Conservation (phyloP, 2,888 invertebrate genomes). For the Lasioglossum vierecki region DNA sequence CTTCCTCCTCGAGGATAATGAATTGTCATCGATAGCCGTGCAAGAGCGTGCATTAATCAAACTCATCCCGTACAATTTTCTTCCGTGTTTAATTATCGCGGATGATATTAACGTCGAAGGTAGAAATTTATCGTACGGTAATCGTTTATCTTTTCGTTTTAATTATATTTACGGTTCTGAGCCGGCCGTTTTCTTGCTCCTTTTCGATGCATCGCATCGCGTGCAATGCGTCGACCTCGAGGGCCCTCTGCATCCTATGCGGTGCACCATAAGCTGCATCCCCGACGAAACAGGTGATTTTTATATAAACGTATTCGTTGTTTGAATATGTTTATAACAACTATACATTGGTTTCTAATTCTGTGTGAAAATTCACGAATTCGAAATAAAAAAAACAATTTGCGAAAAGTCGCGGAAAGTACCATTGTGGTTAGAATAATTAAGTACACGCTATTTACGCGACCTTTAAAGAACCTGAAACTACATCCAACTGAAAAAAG, state of each 20-base stretch:
- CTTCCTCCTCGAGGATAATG: constrained; percentile 21
- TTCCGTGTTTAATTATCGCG: constrained; percentile 39
- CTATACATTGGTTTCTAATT: background rate
- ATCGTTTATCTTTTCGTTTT: background rate
- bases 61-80: constrained; percentile 33
- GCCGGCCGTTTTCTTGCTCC: background rate
- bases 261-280: background rate
- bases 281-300: background rate
- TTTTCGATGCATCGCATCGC: background rate
- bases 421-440: background rate
- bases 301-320: background rate
- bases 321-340: background rate
- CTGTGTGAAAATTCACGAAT: background rate
- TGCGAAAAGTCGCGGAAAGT: background rate
- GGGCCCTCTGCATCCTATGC: background rate
- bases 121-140: constrained; percentile 15
- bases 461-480: no score
- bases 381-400: background rate
- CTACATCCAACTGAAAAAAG: no score
- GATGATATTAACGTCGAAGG: constrained; percentile 28
- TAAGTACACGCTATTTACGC: no score
- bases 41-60: constrained; percentile 27
- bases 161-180: constrained; percentile 10
- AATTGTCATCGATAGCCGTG: constrained; percentile 27
- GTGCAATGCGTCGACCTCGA: background rate